These are phyloP conservation scores for Macrocentrus cingulum DNA, from an alignment of 1,140 invertebrate species.

Conservation along the genomic window DNA sequence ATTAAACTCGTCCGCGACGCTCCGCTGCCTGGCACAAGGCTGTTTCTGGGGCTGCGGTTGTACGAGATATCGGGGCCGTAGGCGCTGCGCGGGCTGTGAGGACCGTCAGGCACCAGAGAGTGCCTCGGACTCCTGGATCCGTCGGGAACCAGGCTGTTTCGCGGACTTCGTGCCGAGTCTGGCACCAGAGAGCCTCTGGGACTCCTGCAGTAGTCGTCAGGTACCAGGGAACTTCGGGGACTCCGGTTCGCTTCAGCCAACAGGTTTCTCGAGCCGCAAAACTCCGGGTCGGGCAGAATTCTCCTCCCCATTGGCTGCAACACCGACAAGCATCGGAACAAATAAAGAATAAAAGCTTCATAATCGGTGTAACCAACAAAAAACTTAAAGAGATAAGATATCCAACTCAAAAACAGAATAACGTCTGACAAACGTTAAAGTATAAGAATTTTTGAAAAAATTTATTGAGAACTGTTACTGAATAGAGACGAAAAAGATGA, in stretches of 20 bases:
- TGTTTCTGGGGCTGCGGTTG: slow-evolving; percentile 67
- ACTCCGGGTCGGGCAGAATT: slow-evolving; percentile 48
- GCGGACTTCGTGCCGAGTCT: slow-evolving; percentile 61
- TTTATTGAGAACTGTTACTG: too few species aligned
- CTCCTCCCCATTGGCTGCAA: slow-evolving; percentile 43
- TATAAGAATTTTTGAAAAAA: too few species aligned
- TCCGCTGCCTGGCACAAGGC: slow-evolving; percentile 57
- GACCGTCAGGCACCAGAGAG: slow-evolving; percentile 55
- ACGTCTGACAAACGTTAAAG: too few species aligned
- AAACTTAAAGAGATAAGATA: too few species aligned
- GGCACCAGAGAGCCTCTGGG: slow-evolving; percentile 59
- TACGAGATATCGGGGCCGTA: slow-evolving; percentile 58
- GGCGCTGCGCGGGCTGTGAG: slow-evolving; percentile 66
- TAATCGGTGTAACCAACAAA: too few species aligned
- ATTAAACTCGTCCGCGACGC: slow-evolving; percentile 37
- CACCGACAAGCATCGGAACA: background rate
- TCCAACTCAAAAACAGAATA: too few species aligned
- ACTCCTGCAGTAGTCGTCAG: slow-evolving; percentile 55
- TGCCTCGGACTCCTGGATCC: slow-evolving; percentile 52
- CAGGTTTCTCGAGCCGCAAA: slow-evolving; percentile 45
- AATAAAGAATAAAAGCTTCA: too few species aligned
- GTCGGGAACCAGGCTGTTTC: slow-evolving; percentile 66
- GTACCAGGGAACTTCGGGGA: slow-evolving; percentile 64
- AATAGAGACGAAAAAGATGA: too few species aligned
- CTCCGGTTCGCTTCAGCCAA: slow-evolving; percentile 64